phyloP scores from a whole-genome alignment of 2,888 invertebrate species.

The Buathra laborator region DNA sequence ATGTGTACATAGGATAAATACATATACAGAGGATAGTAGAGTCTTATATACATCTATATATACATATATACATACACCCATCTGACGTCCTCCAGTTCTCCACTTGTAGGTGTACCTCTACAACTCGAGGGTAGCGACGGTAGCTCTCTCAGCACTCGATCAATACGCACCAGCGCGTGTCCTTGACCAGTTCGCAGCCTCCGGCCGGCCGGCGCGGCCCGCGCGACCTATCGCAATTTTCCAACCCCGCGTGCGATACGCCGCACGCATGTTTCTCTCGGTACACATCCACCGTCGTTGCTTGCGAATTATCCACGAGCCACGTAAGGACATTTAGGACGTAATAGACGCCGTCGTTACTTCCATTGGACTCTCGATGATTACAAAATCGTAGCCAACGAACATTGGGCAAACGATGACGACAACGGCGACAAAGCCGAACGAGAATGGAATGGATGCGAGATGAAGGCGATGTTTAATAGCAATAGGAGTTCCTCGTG shows the following conservation, averaged over 20 bases:
- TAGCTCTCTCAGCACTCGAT: constrained; percentile 77
- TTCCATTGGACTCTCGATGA: constrained; percentile 22
- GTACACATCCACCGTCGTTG: not conserved
- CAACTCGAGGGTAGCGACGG: constrained; percentile 40
- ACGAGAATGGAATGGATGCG: constrained; percentile 10
- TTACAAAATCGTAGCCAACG: constrained; percentile 46
- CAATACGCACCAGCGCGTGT: constrained; percentile 82
- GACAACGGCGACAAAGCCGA: constrained; percentile 18
- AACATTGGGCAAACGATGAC: constrained; percentile 12
- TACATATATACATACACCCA: not conserved
- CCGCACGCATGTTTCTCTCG: constrained; percentile 41
- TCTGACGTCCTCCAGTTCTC: constrained; percentile 58
- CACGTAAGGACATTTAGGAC: constrained; percentile 45
- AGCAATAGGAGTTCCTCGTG: constrained; percentile 23
- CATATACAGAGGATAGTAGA: not conserved
- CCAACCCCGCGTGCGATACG: constrained; percentile 55
- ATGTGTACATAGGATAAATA: constrained; percentile 11
- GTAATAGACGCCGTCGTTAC: constrained; percentile 40
- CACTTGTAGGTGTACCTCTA: constrained; percentile 67
- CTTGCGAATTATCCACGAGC: constrained; percentile 25
- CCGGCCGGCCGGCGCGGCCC: constrained; percentile 71
- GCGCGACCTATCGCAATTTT: constrained; percentile 73
- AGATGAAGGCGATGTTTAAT: constrained; percentile 25
- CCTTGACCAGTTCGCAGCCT: constrained; percentile 83
- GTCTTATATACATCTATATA: not conserved